Evolutionary conservation across 2,797 vertebrate species (phyloP).

Genomic region (Brachyrhaphis roseni): DNA sequence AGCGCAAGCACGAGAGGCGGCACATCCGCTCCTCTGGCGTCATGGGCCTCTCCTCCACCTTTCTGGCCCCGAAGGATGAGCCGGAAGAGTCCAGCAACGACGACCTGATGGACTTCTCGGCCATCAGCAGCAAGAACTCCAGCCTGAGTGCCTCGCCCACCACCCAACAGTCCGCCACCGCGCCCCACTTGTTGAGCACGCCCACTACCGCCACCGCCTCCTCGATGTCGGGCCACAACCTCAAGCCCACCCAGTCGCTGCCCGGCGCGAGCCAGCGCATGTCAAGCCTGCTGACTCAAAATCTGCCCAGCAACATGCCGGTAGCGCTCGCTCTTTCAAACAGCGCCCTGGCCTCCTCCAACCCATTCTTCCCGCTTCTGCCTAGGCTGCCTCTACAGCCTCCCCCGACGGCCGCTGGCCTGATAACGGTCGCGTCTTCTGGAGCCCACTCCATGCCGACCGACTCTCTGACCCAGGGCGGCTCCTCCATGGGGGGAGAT

Average conservation of each 20-base stretch:
- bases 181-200: constrained; percentile 84
- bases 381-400: constrained; percentile 87
- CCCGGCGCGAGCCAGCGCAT: constrained; percentile 86
- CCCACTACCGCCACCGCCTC: constrained; percentile 80
- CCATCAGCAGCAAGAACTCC: constrained; percentile 99
- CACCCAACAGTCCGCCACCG: constrained; percentile 90
- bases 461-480: constrained; percentile 85
- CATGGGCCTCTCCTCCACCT: constrained; percentile 88
- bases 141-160: constrained; percentile 99
- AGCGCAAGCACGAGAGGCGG: constrained; percentile 96
- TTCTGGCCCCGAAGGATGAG: constrained; percentile 92
- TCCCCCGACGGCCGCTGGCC: constrained; percentile 82
- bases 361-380: constrained; percentile 92
- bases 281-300: constrained; percentile 90
- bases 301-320: constrained; percentile 92
- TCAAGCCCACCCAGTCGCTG: constrained; percentile 82
- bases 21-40: constrained; percentile 92
- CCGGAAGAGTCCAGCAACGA: constrained; percentile 98
- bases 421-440: constrained; percentile 84
- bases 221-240: constrained; percentile 74
- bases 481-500: constrained; percentile 81
- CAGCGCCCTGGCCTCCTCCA: constrained; percentile 81
- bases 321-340: constrained; percentile 92
- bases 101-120: constrained; percentile 97
- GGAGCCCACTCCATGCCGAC: constrained; percentile 81